A percentile compares a stretch with the other conserved stretches of the same genome.
These are phyloP conservation scores for Eriosoma lanigerum DNA, from an alignment of 1,140 invertebrate species.

Conservation along the genomic window DNA sequence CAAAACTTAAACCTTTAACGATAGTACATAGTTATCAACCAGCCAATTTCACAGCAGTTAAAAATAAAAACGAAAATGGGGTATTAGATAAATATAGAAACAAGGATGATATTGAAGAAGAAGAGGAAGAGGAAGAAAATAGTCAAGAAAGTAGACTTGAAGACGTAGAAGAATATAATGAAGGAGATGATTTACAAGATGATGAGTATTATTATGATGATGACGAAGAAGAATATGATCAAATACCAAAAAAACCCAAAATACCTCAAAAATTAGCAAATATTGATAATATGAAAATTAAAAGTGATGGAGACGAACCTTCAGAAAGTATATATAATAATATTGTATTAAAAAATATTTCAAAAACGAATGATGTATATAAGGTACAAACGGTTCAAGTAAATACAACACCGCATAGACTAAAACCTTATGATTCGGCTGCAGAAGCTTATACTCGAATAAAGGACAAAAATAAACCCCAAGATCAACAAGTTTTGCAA, in stretches of 20 bases:
- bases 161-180: slow-evolving; percentile 26
- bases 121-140: slow-evolving; percentile 27
- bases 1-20: slow-evolving; percentile 34
- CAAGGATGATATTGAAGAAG: slow-evolving; percentile 10
- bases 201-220: slow-evolving; percentile 53
- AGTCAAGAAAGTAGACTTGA: slow-evolving; percentile 42
- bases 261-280: slow-evolving; percentile 44
- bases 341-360: slow-evolving; percentile 39
- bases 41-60: slow-evolving; percentile 47
- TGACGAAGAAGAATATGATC: slow-evolving; percentile 52
- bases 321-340: slow-evolving; percentile 23
- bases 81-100: neutral
- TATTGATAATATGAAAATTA: slow-evolving; percentile 48
- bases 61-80: neutral
- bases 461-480: slow-evolving; percentile 52
- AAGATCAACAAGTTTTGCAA: slow-evolving; percentile 47
- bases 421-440: slow-evolving; percentile 38
- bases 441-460: slow-evolving; percentile 52
- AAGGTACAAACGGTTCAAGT: neutral
- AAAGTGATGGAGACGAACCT: slow-evolving; percentile 29
- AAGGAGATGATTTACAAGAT: slow-evolving; percentile 31
- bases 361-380: slow-evolving; percentile 15
- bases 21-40: slow-evolving; percentile 50
- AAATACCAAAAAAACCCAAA: slow-evolving; percentile 39
- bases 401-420: neutral